These are phyloP conservation scores for Procavia capensis DNA, from an alignment of 2,113 vertebrate species.

Conservation along the genomic window DNA sequence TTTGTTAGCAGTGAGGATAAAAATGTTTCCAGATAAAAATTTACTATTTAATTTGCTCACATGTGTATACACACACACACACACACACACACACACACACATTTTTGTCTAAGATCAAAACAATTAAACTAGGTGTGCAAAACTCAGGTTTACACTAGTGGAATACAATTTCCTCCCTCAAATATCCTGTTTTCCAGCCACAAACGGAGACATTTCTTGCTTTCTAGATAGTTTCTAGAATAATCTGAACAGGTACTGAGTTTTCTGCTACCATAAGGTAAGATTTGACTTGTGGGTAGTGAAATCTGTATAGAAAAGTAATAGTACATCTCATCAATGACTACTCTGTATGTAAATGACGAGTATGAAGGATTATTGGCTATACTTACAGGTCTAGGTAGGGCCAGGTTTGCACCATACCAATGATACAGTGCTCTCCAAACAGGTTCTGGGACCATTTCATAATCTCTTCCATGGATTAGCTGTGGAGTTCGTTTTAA, in stretches of 20 bases:
- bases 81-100: not conserved
- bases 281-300: constrained; percentile 7
- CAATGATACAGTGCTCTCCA: constrained; percentile 99
- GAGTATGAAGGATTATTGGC: not conserved
- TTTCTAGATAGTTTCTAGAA: not conserved
- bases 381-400: constrained; percentile 96
- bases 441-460: constrained; percentile 97
- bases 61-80: not conserved
- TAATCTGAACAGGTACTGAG: constrained; percentile 40
- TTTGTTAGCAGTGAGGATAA: not conserved
- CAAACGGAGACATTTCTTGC: not conserved
- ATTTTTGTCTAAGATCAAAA: constrained; percentile 12
- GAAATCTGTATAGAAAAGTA: constrained; percentile 42
- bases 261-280: not conserved
- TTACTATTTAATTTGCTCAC: not conserved
- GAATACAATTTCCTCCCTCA: not conserved
- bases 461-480: constrained; percentile 92
- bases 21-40: constrained; percentile 7
- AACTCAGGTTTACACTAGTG: not conserved
- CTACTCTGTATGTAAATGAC: not conserved
- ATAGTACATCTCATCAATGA: not conserved
- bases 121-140: not conserved
- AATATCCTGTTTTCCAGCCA: not conserved
- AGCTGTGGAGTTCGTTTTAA: constrained; percentile 92
- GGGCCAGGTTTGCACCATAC: constrained; percentile 97